These are phyloP conservation scores for Leptopilina clavipes DNA, from an alignment of 1,140 invertebrate species.

Conservation along the genomic window DNA sequence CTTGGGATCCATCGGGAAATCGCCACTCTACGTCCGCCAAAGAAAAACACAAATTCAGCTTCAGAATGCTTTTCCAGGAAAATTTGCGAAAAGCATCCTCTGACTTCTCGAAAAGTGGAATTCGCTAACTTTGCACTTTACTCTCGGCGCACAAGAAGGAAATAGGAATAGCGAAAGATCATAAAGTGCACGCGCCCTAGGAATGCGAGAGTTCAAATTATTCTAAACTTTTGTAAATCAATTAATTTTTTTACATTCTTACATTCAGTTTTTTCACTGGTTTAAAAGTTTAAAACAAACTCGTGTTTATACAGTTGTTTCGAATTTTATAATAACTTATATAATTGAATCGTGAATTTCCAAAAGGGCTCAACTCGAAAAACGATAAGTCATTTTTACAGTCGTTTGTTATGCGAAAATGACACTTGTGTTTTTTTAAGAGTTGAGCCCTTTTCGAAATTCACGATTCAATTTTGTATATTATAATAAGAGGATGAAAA, in stretches of 20 bases:
- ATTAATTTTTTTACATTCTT: neutral
- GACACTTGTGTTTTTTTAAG: no score
- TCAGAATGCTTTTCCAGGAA: slow-evolving; percentile 19
- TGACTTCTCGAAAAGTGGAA: neutral
- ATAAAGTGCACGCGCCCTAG: neutral
- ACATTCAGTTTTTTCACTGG: no score
- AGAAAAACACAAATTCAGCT: slow-evolving; percentile 33
- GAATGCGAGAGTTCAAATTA: neutral
- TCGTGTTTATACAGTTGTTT: no score
- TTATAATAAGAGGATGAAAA: no score
- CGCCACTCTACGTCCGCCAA: slow-evolving; percentile 12
- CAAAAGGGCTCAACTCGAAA: no score
- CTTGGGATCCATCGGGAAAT: slow-evolving; percentile 21
- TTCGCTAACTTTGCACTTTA: slow-evolving; percentile 8
- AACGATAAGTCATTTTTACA: no score
- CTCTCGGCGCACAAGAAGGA: neutral
- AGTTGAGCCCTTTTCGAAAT: no score
- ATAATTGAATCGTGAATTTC: no score
- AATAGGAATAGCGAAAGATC: neutral
- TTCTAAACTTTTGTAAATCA: neutral
- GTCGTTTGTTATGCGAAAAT: no score
- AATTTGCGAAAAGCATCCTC: slow-evolving; percentile 27
- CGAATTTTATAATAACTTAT: no score
- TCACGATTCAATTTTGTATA: no score
- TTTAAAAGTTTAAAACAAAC: no score